phyloP scores from a whole-genome alignment of 2,888 invertebrate genomes.

The Noctua fimbriata region DNA sequence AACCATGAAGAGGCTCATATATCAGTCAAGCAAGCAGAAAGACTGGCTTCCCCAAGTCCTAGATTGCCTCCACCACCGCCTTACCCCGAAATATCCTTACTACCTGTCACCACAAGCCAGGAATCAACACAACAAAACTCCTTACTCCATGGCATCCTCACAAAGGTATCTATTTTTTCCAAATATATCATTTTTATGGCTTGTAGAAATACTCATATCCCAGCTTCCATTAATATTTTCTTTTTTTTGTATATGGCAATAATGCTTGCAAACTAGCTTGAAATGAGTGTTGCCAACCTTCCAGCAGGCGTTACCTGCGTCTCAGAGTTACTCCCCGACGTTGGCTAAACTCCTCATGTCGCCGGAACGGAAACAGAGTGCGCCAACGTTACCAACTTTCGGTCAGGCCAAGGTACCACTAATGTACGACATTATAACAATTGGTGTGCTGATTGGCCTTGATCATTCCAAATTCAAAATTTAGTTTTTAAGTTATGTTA shows the following conservation, averaged over 20 bases:
- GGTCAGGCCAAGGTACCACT: constrained; percentile 90
- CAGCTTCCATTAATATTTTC: constrained; percentile 70
- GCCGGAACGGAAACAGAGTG: constrained; percentile 88
- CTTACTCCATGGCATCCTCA: constrained; percentile 94
- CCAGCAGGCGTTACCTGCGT: constrained; percentile 89
- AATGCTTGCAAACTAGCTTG: constrained; percentile 79
- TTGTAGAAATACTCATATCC: constrained; percentile 69
- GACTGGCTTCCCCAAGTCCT: constrained; percentile 82
- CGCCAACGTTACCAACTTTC: constrained; percentile 86
- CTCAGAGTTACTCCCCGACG: constrained; percentile 94
- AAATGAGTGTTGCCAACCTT: constrained; percentile 90
- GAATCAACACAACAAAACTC: constrained; percentile 90
- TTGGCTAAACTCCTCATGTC: constrained; percentile 95
- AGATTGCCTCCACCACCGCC: constrained; percentile 91
- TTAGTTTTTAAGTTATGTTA: constrained; percentile 82
- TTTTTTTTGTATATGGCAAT: constrained; percentile 71
- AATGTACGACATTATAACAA: constrained; percentile 80
- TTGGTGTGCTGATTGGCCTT: constrained; percentile 89
- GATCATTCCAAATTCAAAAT: constrained; percentile 88
- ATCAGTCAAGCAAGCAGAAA: constrained; percentile 77
- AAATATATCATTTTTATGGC: constrained; percentile 48
- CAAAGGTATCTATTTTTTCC: constrained; percentile 89
- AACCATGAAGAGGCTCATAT: constrained; percentile 76
- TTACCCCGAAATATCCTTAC: constrained; percentile 95
- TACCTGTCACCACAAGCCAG: constrained; percentile 91